Conservation (phyloP, 2,888 invertebrate genomes). For the Dolichopus griseipennis region DNA sequence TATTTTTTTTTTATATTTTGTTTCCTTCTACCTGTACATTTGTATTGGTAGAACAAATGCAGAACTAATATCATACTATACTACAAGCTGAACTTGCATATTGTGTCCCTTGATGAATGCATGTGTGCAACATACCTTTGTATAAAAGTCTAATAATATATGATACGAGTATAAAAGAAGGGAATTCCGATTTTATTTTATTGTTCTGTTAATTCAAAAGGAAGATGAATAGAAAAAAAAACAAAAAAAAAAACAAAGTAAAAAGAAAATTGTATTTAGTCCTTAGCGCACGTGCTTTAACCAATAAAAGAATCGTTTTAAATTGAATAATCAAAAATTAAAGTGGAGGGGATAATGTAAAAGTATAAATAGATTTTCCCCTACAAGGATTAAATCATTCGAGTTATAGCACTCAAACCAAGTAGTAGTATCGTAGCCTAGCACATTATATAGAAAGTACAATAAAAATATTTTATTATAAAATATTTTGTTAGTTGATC, state of each 20-base stretch:
- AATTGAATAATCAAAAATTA: neutral
- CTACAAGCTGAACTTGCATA: neutral
- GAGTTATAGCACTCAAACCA: neutral
- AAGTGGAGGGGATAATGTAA: neutral
- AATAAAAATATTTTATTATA: too few relatives aligned
- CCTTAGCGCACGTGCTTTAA: slow-evolving; percentile 1
- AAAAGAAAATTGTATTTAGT: neutral
- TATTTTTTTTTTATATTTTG: neutral
- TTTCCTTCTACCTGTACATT: neutral
- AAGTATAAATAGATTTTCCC: neutral
- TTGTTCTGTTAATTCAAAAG: neutral
- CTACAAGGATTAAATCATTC: neutral
- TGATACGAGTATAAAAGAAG: neutral
- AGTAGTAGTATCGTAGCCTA: too few relatives aligned
- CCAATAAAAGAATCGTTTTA: neutral
- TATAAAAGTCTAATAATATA: neutral
- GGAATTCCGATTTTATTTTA: neutral
- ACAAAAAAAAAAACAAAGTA: neutral
- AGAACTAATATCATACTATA: neutral
- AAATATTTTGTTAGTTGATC: too few relatives aligned
- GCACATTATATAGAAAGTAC: too few relatives aligned
- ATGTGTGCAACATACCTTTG: neutral
- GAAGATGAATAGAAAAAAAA: neutral
- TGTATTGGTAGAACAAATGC: neutral
- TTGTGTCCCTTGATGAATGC: neutral